phyloP scores from a whole-genome alignment of 2,113 vertebrate species.

The Gallinago jamesoni region DNA sequence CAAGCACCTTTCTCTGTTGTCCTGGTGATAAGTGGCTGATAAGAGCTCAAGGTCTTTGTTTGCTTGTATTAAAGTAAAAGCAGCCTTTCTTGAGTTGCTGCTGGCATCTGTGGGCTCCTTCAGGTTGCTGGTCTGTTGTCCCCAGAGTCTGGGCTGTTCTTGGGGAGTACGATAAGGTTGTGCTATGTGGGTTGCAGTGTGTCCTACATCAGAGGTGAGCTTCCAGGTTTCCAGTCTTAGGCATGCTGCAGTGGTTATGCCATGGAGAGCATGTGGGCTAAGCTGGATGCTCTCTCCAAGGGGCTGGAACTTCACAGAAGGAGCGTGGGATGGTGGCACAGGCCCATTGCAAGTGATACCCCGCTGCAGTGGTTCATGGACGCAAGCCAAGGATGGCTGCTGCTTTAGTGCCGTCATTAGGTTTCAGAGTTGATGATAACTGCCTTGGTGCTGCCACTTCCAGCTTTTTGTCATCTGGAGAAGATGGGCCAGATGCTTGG shows the following conservation, averaged over 20 bases:
- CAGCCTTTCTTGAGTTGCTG: conserved; percentile 2
- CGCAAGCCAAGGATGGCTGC: neutral
- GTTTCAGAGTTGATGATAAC: neutral
- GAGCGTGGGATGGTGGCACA: neutral
- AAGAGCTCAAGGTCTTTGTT: conserved; percentile 23
- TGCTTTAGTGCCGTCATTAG: neutral
- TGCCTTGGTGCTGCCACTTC: neutral
- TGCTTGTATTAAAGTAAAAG: conserved; percentile 1
- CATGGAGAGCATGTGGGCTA: neutral
- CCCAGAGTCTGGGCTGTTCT: neutral
- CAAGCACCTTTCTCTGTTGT: conserved; percentile 28
- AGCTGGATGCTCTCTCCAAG: neutral
- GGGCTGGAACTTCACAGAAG: neutral
- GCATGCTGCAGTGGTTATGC: neutral
- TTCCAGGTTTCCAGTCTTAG: neutral
- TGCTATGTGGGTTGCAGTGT: neutral
- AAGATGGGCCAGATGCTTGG: neutral
- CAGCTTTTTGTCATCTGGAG: neutral
- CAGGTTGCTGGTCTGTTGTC: neutral
- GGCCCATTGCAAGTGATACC: neutral
- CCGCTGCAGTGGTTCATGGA: neutral
- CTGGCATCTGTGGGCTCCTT: neutral
- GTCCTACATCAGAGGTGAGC: neutral
- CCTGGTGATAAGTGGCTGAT: conserved; percentile 21
- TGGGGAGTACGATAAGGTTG: neutral